These are phyloP conservation scores for Drosophila koepferae DNA, from an alignment of 2,888 invertebrate genomes.

Conservation along the genomic window DNA sequence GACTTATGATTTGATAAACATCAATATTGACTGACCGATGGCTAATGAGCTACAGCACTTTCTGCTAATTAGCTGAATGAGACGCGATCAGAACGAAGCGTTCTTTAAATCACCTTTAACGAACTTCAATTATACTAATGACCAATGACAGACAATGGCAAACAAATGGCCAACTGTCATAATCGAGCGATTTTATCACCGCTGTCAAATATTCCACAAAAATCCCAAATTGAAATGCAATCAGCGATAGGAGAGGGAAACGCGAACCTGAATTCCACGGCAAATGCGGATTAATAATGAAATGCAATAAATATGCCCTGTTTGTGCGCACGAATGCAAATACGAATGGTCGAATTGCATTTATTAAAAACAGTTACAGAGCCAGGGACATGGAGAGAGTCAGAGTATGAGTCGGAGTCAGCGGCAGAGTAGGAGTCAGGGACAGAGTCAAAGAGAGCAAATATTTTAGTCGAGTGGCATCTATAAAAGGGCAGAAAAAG, in stretches of 20 bases:
- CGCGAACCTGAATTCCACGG: background rate
- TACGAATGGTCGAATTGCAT: background rate
- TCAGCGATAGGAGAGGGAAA: background rate
- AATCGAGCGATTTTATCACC: background rate
- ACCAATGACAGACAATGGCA: background rate
- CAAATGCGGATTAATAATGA: slow-evolving; percentile 1
- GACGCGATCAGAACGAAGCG: background rate
- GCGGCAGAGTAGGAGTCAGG: no score
- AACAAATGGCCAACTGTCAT: background rate
- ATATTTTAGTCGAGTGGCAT: background rate
- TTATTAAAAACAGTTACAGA: background rate
- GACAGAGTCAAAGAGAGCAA: background rate
- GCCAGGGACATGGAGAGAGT: background rate
- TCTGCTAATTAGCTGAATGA: background rate
- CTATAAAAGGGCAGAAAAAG: background rate
- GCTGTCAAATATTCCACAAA: background rate
- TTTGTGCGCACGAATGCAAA: background rate
- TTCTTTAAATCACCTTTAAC: background rate
- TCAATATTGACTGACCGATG: slow-evolving; percentile 1
- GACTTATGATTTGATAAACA: background rate
- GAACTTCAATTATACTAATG: background rate
- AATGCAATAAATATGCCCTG: slow-evolving; percentile 3
- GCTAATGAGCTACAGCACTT: background rate
- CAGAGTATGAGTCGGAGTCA: background rate
- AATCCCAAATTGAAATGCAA: background rate